Base-by-base conservation (phyloP, 1,140 invertebrate genomes). In the Drosophila pruinosa region DNA sequence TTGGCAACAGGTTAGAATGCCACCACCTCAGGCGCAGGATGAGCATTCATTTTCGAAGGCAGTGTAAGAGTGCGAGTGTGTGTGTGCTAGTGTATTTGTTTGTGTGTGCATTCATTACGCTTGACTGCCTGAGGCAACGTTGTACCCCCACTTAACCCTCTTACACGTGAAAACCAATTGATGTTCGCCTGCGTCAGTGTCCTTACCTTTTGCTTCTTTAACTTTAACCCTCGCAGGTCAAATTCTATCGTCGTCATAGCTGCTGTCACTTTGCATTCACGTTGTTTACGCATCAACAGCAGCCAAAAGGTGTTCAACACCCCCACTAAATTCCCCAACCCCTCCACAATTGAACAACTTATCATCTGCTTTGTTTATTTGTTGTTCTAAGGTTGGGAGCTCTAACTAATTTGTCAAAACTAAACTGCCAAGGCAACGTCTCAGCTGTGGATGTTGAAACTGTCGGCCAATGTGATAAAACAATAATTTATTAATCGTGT, bases 1-100 rank as follows among this genome's bases (percentile, higher is more conserved):
- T 75, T 74, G 81, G 69, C 80, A 85, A 86, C 80, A 81, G 81
- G 77, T 85, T 76, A 59, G 62, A 85, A 62, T 80, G 71, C 43
- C 67, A 22, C 64, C 10, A 19, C 28, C 22, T 19, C 19, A n/a
- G 24, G 63, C 14, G 38, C 21, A 28, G 70, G 48, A 47, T 63
- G 12, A 67, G 47, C 81, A 83, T 83, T 73, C 58, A 86, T 68
- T 80, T 83, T 39, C 53, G 57, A 24, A 62, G 57, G 34, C 52
- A 39, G 41, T 21, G n/a, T n/a, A 0, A 7, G 21, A 21, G 17
- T 15, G 34, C 5, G n/a, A 26, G 12, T 15, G 21, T 14, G 38
- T 15, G 36, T 5, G 38, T 2, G 15, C 10, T n/a, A n/a, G 24
- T 14, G 2, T 47, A 6, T 8, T 2, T 12, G 26, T 36, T 59